Percentiles rank a stretch among this genome's conserved stretches.
phyloP scores from a whole-genome alignment of 2,888 invertebrate genomes.

The Mesochorus sp. region DNA sequence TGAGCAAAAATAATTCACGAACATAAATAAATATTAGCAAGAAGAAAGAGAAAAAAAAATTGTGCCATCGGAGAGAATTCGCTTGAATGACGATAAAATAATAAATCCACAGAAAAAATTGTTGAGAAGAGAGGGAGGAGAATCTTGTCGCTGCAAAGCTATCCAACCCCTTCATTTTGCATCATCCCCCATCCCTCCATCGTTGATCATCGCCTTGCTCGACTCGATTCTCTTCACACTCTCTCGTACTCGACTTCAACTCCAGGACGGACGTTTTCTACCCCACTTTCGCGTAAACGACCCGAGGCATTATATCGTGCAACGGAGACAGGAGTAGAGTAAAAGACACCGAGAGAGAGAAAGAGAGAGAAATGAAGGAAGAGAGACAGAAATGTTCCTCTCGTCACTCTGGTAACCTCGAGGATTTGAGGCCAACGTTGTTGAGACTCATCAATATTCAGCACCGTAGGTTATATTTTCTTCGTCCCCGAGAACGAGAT shows the following conservation, averaged over 20 bases:
- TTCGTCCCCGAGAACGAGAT: constrained; percentile 17
- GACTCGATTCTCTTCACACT: not conserved
- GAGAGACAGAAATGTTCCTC: not conserved
- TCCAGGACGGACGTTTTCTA: constrained; percentile 30
- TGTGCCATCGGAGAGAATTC: constrained; percentile 25
- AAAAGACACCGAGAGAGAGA: not conserved
- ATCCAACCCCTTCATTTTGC: constrained; percentile 3
- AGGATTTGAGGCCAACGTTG: constrained; percentile 39
- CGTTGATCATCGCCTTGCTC: not conserved
- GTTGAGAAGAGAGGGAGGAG: not conserved
- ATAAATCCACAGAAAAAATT: constrained; percentile 9
- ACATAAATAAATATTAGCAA: not conserved
- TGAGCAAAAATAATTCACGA: no score
- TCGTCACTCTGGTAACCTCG: constrained; percentile 32
- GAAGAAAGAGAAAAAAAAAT: not conserved
- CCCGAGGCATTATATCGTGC: constrained; percentile 45
- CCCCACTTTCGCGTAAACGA: constrained; percentile 53
- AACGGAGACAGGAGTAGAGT: constrained; percentile 23
- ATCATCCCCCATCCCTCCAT: not conserved
- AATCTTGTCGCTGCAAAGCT: constrained; percentile 14
- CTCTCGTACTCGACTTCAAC: constrained; percentile 18
- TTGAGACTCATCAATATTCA: constrained; percentile 58
- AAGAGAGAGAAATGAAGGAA: not conserved
- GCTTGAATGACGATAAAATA: not conserved
- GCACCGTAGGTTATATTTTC: constrained; percentile 48